Percentiles rank a stretch among this genome's conserved stretches.
phyloP scores from a whole-genome alignment of 2,888 invertebrate species.

The Syritta pipiens region DNA sequence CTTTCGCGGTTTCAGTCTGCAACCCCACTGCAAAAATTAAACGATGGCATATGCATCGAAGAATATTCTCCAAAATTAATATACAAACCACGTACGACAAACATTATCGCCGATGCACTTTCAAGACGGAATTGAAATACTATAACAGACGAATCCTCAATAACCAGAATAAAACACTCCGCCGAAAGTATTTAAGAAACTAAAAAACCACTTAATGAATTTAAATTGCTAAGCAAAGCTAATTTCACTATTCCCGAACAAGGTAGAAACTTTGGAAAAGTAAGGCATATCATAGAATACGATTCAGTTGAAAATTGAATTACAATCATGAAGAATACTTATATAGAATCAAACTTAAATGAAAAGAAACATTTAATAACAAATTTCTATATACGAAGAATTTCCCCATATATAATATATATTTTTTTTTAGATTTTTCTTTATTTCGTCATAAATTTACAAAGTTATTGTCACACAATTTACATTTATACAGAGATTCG shows the following conservation, averaged over 20 bases:
- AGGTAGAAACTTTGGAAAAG: conserved; percentile 4
- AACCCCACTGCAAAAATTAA: conserved; percentile 75
- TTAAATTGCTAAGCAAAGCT: background rate
- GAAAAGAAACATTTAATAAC: conserved; percentile 19
- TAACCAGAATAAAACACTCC: conserved; percentile 3
- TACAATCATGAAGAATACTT: conserved; percentile 9
- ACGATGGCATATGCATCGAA: conserved; percentile 74
- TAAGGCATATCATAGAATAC: conserved; percentile 28
- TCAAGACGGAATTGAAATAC: conserved; percentile 39
- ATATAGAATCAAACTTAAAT: conserved; percentile 8
- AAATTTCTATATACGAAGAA: conserved; percentile 18
- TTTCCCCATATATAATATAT: conserved; percentile 29
- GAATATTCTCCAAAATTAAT: conserved; percentile 72
- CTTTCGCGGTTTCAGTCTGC: conserved; percentile 46
- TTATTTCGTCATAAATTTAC: conserved; percentile 17
- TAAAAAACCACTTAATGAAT: conserved; percentile 15
- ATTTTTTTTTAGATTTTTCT: conserved; percentile 6
- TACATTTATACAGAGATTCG: too few relatives aligned
- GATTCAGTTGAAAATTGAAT: conserved; percentile 13
- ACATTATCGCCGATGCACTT: conserved; percentile 44
- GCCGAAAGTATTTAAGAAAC: conserved; percentile 19
- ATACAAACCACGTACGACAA: conserved; percentile 69
- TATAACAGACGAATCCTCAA: background rate
- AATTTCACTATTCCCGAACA: conserved; percentile 15
- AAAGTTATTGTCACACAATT: conserved; percentile 15